Base-by-base conservation (phyloP, 2,888 invertebrate species). In the Pyrochroa serraticornis region DNA sequence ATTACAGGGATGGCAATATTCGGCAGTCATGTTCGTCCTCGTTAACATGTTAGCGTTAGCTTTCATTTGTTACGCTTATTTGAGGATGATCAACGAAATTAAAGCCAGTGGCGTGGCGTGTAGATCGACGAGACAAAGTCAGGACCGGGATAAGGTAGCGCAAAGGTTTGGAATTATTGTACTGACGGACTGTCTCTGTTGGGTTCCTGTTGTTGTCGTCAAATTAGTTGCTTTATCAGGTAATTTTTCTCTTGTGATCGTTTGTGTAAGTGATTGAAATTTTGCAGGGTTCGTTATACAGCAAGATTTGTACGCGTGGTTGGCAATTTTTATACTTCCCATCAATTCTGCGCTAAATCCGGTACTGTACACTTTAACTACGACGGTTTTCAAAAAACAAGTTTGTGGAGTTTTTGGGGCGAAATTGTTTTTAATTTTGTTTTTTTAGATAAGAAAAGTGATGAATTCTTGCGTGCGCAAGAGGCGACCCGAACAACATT, bases 311-410 rank as follows among this genome's bases (percentile, higher is more conserved):
- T 86, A 86, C 66, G 86, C 84, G 6, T 85, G 85, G 84, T 69
- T 86, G 59, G 85, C 85, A 0, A 83, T 86, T 13, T 81, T 85
- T 62, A 82, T 85, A 6, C 74, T 86, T 32, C 86, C 86, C 0
- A 85, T 86, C 2, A 86, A 86, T 71, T 85, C 85, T 1, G 85
- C 85, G 0, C 72, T 86, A 6, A 86, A 86, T 75, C 86, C 86
- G 1, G 79, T 86, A n/a, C 76, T 86, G 35, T 86, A 86, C 71
- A 85, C 86, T 0, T 68, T 86, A 41, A 85, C 85, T 1, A 86
- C 85, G 1, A 83, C 83, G 9, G 76, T 84, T 1, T 85, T 85
- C 67, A 84, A 83, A 69, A 84, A 84, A 72, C 85, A 85, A 74
- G 80, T 81, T 64, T 66, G 51, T 58, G 47, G 13, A 10, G 37